Evolutionary conservation across 2,797 vertebrate genomes (phyloP).

Genomic region (Anguilla anguilla): DNA sequence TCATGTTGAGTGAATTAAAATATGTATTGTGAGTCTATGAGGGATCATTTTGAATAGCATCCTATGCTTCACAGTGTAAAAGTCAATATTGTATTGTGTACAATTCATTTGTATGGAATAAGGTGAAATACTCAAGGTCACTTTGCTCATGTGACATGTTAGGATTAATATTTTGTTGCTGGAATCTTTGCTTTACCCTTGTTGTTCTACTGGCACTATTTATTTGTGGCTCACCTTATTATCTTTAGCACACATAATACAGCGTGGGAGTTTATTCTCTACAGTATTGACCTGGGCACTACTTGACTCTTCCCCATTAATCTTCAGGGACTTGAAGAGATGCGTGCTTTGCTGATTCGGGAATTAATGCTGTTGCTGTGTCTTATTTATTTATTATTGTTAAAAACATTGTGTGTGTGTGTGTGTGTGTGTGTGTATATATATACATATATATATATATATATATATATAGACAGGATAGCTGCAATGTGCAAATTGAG

Average conservation of each 20-base stretch:
- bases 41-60: not conserved
- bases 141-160: not conserved
- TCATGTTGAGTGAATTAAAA: not conserved
- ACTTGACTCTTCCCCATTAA: constrained; percentile 10
- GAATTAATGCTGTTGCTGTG: not conserved
- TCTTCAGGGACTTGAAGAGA: constrained; percentile 1
- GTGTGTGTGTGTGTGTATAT: no score
- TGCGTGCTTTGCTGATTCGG: not conserved
- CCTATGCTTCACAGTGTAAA: not conserved
- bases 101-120: not conserved
- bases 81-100: not conserved
- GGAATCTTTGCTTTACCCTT: constrained; percentile 8
- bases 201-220: constrained; percentile 8
- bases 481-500: not conserved
- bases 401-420: no score
- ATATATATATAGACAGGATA: not conserved
- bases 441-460: no score
- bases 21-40: not conserved
- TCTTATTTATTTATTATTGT: not conserved
- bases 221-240: constrained; percentile 33
- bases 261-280: constrained; percentile 22
- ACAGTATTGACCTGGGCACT: constrained; percentile 2
- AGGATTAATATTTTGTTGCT: constrained; percentile 10
- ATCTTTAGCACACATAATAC: constrained; percentile 16
- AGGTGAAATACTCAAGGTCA: constrained; percentile 19